Evolutionary conservation across 2,113 vertebrate genomes (phyloP), one percentile per base, ranked within the genome.

Genomic region (Rhea americana): DNA sequence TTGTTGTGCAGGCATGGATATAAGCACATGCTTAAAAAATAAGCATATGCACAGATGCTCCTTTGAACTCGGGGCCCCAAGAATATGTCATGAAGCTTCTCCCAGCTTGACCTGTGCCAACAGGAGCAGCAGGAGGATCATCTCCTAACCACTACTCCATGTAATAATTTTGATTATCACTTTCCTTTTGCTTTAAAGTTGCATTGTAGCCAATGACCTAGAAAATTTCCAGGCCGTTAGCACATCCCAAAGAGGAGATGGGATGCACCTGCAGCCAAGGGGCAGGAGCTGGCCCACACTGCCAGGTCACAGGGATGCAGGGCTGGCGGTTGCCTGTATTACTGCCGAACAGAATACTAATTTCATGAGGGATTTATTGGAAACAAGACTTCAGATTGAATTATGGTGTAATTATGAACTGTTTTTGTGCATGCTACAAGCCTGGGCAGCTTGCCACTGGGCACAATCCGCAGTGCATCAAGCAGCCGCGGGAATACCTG

Each of bases 401-500:
- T 98, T 98, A 97, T 95, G 90, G 48, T 95, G 90, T 93, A 96
- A 98, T 98, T 98, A 97, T 97, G 97, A 97, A 96, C 96, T 97
- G 93, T 0, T 70, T 97, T 85, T 87, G 43, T 91, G 74, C 87
- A 93, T 84, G 87, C 94, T 96, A 82, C 72, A 94, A 96, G 89
- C 85, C 93, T 91, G 94, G 95, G 94, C 93, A 97, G 5, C 63
- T 85, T 97, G 97, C 97, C 97, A 97, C 94, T n/a, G 94, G 91
- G 94, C 95, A 93, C 95, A 94, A 85, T 96, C 92, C 35, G 0
- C 90, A 76, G 83, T 20, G 45, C 59, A 95, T 95, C 82, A 92
- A 95, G 95, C 61, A 89, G 45, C 92, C 35, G 1, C 15, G 21
- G 70, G 68, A 96, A 93, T 80, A 67, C 55, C 91, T 68, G 76